Evolutionary conservation across 2,888 invertebrate genomes (phyloP).

Genomic region (Thereva unica): DNA sequence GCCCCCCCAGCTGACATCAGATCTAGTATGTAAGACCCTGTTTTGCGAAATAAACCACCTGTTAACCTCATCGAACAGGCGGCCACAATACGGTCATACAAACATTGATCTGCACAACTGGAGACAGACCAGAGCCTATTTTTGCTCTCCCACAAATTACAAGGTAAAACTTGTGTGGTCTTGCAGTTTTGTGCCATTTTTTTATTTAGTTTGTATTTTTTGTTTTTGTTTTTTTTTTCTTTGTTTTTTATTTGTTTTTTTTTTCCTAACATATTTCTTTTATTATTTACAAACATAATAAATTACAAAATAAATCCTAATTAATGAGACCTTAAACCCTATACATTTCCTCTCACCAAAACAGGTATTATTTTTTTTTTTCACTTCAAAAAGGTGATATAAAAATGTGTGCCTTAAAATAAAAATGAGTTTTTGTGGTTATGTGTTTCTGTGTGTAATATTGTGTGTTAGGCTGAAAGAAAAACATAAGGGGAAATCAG

Average conservation of each 20-base stretch:
- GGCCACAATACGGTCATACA: no score
- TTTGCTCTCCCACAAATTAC: neutral
- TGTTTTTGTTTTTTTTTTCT: constrained; percentile 43
- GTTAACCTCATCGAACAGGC: no score
- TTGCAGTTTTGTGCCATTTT: constrained; percentile 45
- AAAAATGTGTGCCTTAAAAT: constrained; percentile 9
- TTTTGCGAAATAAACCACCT: no score
- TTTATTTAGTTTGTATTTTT: constrained; percentile 50
- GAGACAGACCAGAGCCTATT: no score
- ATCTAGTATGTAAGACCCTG: no score
- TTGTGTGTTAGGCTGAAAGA: no score
- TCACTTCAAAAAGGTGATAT: constrained; percentile 16
- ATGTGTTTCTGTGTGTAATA: no score
- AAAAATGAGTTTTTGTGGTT: neutral
- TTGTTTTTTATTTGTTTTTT: constrained; percentile 42
- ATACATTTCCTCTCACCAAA: neutral
- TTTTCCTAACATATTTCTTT: constrained; percentile 50
- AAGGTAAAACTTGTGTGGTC: neutral
- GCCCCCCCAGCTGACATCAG: no score
- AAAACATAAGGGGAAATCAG: no score
- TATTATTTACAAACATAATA: constrained; percentile 56
- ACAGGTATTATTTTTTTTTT: constrained; percentile 19
- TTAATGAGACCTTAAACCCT: constrained; percentile 27
- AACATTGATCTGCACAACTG: no score
- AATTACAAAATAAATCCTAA: constrained; percentile 48